Percentiles rank a stretch among this genome's conserved stretches.
Evolutionary conservation across 2,797 vertebrate genomes (phyloP).

Genomic region (Meda fulgida): DNA sequence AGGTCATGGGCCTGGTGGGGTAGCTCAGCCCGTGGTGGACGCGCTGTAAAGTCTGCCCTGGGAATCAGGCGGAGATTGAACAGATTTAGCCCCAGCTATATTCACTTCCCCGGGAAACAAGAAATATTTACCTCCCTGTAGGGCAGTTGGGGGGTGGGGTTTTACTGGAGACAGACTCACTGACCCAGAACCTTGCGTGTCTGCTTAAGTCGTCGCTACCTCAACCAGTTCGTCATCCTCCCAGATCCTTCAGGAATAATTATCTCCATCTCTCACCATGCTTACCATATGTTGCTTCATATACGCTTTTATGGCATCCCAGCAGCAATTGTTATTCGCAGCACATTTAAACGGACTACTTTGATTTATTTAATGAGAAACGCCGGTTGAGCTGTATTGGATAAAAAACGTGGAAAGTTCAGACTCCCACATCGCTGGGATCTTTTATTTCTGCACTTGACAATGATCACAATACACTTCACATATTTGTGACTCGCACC

Average conservation of each 20-base stretch:
- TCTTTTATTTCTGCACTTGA: slow-evolving; percentile 1
- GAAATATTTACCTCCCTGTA: slow-evolving; percentile 59
- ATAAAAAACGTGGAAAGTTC: slow-evolving; percentile 13
- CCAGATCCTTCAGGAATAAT: slow-evolving; percentile 13
- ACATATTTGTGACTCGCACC: background rate
- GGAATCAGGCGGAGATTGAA: slow-evolving; percentile 57
- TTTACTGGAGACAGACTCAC: slow-evolving; percentile 11
- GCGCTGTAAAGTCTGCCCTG: slow-evolving; percentile 53
- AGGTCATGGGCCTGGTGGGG: slow-evolving; percentile 43
- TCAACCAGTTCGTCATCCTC: background rate
- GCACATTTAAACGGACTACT: background rate
- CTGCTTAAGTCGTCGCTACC: slow-evolving; percentile 6
- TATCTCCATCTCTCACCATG: background rate
- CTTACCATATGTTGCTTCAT: slow-evolving; percentile 14
- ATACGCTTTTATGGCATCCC: slow-evolving; percentile 12
- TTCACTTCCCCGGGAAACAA: slow-evolving; percentile 67
- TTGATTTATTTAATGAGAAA: slow-evolving; percentile 41
- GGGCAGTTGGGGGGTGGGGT: slow-evolving; percentile 33
- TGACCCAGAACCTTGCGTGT: slow-evolving; percentile 29
- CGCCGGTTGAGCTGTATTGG: background rate
- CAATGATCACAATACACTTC: background rate
- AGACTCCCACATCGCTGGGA: background rate
- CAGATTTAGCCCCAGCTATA: slow-evolving; percentile 51
- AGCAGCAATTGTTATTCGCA: slow-evolving; percentile 9
- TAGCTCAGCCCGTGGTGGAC: slow-evolving; percentile 9